Evolutionary conservation across 2,888 invertebrate genomes (phyloP), one percentile per base, ranked within the genome.

Genomic region (Galeopsomyia nigrocyanea): DNA sequence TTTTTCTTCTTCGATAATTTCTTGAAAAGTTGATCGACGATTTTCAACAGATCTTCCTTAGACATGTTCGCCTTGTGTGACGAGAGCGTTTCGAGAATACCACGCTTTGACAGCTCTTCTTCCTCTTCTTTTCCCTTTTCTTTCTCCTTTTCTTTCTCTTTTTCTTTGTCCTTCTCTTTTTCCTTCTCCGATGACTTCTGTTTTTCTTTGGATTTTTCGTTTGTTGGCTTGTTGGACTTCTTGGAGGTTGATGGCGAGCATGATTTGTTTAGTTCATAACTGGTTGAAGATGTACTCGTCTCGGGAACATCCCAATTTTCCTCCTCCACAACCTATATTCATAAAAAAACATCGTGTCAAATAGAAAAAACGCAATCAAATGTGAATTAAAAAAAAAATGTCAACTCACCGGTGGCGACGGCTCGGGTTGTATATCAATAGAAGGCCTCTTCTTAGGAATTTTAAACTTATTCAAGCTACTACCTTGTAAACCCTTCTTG

Each of bases 391-490:
- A 46, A 47, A 57, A 31, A 39, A 51, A 62, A 62, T 62, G 2
- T 50, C 0, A n/a, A 60, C 53, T 74, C 51, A 74, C 76, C 3
- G 73, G 65, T 13, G 73, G 65, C 10, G 75, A 62, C 10, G 76
- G 70, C 47, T 84, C 83, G n/a, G 77, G 75, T 3, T 79, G 76
- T 1, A 72, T 67, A 19, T 77, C 75, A 5, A 80, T 77, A 13
- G 82, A 84, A 3, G 81, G 79, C n/a, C 84, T 85, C 71, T 87
- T 87, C 79, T 89, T 90, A 0, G 90, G 90, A 71, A 90, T 90
- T 78, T 88, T 88, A 73, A 89, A 90, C 22, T 86, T 88, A 72
- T 89, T 88, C 17, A 89, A 77, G 6, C 88, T 88, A 76, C 88
- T 87, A 1, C 88, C 88, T 74, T 87, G 87, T 3, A 87, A 87